Conservation (phyloP, 2,797 vertebrate species). For the Vireo griseus region DNA sequence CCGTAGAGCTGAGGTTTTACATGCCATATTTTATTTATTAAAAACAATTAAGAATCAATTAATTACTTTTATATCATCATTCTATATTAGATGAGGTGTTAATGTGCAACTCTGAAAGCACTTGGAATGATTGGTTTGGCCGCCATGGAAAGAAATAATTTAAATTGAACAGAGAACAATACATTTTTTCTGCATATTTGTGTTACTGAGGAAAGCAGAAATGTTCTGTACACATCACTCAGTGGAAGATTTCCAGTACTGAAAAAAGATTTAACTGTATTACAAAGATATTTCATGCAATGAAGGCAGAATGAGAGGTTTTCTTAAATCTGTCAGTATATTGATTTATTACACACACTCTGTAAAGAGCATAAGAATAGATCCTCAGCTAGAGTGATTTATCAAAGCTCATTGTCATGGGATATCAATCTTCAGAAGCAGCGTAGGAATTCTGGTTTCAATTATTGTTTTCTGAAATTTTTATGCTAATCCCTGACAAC, state of each 20-base stretch:
- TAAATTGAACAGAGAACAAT: background rate
- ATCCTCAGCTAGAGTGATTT: background rate
- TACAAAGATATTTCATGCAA: conserved; percentile 40
- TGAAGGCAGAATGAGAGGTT: conserved; percentile 33
- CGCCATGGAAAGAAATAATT: background rate
- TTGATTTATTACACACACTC: conserved; percentile 2
- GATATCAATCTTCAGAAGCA: conserved; percentile 54
- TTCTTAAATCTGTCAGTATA: conserved; percentile 61
- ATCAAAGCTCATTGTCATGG: conserved; percentile 29
- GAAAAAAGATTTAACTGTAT: conserved; percentile 10
- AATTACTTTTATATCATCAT: background rate
- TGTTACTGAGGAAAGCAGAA: background rate
- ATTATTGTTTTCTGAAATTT: conserved; percentile 38
- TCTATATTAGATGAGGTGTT: background rate
- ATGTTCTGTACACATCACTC: background rate
- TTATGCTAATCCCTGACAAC: conserved; percentile 1
- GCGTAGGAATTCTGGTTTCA: conserved; percentile 3
- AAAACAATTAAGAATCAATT: conserved; percentile 1
- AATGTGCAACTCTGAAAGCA: background rate
- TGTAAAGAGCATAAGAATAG: conserved; percentile 33
- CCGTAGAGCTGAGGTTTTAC: background rate
- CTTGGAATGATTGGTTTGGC: background rate
- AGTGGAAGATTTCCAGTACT: conserved; percentile 20
- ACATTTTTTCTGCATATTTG: background rate
- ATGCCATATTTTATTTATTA: background rate